Evolutionary conservation across 2,113 vertebrate species (phyloP), one percentile per base, ranked within the genome.

Genomic region (Corythornis vintsioides): DNA sequence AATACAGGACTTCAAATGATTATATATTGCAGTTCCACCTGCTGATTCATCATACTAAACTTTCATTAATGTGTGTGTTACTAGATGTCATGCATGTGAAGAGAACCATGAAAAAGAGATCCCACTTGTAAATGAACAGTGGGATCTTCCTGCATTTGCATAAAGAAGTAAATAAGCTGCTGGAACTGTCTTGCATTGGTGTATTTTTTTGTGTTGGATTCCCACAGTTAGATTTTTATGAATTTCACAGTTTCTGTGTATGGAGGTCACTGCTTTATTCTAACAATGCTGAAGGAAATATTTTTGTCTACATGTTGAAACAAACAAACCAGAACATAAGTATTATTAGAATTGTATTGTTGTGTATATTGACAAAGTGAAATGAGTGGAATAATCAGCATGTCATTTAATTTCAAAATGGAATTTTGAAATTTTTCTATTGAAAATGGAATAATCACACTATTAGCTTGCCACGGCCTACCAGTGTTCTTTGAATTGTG

Each of bases 21-120:
- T 89, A 59, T 57, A 31, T 79, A 83, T 83, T 91, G 63, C 26
- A 67, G 43, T 66, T 94, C 57, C 38, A 90, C 50, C 45, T 88
- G 60, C 74, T 92, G 87, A 88, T 92, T 86, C 77, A 63, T 79
- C 63, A 53, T 75, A 72, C n/a, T 93, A 71, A 88, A 61, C 61
- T 89, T 93, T 52, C 63, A 61, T 77, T 88, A 80, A 66, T 55
- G 16, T 64, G 5, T 80, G 74, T 81, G 55, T 79, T 82, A 61
- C 72, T 57, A 66, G 19, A 42, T 86, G 78, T 79, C 50, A 71
- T 31, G 29, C 48, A 53, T 83, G 59, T 63, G 47, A 86, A 72
- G 53, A 67, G 48, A 86, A 67, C 77, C 67, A 76, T 48, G 29
- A 83, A 64, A 78, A 74, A 52, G 66, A 65, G 19, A 72, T 63